These are phyloP conservation scores for Nomada fucata DNA, from an alignment of 2,888 invertebrate species.

Conservation along the genomic window DNA sequence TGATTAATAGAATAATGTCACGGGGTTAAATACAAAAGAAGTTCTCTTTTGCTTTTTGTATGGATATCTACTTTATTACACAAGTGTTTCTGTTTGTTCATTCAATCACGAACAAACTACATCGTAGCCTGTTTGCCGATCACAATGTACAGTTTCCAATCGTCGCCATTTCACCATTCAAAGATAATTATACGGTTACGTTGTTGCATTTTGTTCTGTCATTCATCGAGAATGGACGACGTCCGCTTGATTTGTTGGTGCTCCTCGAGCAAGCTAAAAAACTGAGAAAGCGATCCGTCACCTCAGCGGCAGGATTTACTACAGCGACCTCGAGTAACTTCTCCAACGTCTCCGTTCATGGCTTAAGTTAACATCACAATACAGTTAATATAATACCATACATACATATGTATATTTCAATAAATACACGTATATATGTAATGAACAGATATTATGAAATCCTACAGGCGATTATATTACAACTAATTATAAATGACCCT, in stretches of 20 bases:
- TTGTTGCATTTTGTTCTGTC: conserved; percentile 61
- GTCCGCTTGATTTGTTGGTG: conserved; percentile 59
- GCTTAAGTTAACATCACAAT: conserved; percentile 84
- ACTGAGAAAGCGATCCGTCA: conserved; percentile 80
- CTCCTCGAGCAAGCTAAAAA: conserved; percentile 77
- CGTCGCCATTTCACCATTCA: conserved; percentile 73
- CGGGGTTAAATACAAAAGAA: not conserved
- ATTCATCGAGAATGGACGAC: conserved; percentile 74
- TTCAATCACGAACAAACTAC: conserved; percentile 83
- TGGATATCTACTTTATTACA: conserved; percentile 84
- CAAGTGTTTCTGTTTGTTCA: conserved; percentile 82
- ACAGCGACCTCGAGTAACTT: conserved; percentile 82
- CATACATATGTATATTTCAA: not conserved
- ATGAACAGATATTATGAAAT: conserved; percentile 74
- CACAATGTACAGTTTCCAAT: conserved; percentile 81
- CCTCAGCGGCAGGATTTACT: conserved; percentile 77
- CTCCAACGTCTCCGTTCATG: conserved; percentile 80
- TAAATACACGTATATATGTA: conserved; percentile 50
- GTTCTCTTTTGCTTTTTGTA: conserved; percentile 65
- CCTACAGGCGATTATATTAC: conserved; percentile 55
- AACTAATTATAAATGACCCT: conserved; percentile 66
- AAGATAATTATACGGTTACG: conserved; percentile 78
- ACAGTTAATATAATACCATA: conserved; percentile 75
- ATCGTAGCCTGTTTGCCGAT: conserved; percentile 83
- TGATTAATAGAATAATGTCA: not conserved